phyloP scores from a whole-genome alignment of 2,113 vertebrate species.

The Prinia subflava region DNA sequence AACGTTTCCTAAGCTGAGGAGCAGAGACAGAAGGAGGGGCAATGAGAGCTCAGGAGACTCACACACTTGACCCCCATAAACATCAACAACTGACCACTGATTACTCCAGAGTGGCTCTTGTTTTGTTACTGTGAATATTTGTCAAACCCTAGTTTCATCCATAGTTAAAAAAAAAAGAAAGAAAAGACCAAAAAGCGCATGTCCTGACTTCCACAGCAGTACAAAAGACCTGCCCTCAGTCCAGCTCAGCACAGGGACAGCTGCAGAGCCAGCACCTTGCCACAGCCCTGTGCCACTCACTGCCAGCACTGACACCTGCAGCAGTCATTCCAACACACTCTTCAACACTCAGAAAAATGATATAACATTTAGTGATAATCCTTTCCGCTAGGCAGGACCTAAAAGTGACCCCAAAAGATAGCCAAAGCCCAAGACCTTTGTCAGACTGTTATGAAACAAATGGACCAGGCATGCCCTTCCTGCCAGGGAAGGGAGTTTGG shows the following conservation, averaged over 20 bases:
- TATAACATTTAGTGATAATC: neutral
- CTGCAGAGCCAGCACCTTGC: too few species aligned
- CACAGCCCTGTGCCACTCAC: neutral
- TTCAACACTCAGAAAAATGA: neutral
- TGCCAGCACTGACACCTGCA: neutral
- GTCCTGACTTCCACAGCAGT: neutral
- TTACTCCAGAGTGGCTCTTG: neutral
- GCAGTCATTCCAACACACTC: fast-evolving
- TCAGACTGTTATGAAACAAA: neutral
- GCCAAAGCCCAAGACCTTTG: neutral
- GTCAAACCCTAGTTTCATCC: neutral
- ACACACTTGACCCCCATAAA: neutral
- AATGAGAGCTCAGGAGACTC: neutral
- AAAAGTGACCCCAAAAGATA: neutral
- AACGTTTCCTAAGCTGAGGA: neutral
- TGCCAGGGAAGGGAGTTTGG: neutral
- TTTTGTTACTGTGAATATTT: neutral
- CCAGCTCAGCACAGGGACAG: neutral
- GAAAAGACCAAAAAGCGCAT: neutral
- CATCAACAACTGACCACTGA: neutral
- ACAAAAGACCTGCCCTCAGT: neutral
- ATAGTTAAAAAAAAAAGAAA: neutral
- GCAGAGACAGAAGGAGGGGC: neutral
- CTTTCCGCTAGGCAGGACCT: neutral
- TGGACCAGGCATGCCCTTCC: neutral